These are phyloP conservation scores for Volucella inflata DNA, from an alignment of 2,888 invertebrate species.

Conservation along the genomic window DNA sequence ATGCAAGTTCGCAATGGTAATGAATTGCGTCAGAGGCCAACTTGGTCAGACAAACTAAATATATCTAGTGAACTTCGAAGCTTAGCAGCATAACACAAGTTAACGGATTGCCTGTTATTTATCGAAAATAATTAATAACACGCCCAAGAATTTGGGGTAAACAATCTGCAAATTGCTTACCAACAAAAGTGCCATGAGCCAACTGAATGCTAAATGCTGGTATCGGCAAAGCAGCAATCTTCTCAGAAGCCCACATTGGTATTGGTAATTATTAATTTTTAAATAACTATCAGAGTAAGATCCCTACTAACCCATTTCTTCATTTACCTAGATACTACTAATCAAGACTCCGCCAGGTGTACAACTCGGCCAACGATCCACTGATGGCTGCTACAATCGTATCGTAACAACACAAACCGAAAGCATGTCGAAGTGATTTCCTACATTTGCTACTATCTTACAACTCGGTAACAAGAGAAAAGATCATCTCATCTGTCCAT, in stretches of 20 bases:
- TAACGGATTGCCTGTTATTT: no score
- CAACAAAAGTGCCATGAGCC: background rate
- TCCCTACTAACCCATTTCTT: conserved; percentile 56
- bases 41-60: no score
- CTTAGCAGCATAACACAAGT: no score
- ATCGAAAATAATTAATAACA: no score
- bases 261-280: background rate
- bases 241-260: conserved; percentile 8
- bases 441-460: conserved; percentile 8
- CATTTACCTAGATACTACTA: conserved; percentile 12
- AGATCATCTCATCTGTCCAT: conserved; percentile 2
- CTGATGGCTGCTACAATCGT: background rate
- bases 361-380: background rate
- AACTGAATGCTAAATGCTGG: no score
- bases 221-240: background rate
- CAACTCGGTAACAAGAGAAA: conserved; percentile 17
- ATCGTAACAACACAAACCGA: conserved; percentile 24
- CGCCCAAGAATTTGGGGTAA: no score
- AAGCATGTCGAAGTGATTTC: conserved; percentile 28
- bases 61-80: no score
- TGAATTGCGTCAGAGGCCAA: no score
- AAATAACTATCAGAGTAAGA: conserved; percentile 17
- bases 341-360: conserved; percentile 20
- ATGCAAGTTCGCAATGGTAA: no score
- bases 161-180: no score